Evolutionary conservation across 2,113 vertebrate genomes (phyloP), one percentile per base, ranked within the genome.

Genomic region (Macquaria ambigua): DNA sequence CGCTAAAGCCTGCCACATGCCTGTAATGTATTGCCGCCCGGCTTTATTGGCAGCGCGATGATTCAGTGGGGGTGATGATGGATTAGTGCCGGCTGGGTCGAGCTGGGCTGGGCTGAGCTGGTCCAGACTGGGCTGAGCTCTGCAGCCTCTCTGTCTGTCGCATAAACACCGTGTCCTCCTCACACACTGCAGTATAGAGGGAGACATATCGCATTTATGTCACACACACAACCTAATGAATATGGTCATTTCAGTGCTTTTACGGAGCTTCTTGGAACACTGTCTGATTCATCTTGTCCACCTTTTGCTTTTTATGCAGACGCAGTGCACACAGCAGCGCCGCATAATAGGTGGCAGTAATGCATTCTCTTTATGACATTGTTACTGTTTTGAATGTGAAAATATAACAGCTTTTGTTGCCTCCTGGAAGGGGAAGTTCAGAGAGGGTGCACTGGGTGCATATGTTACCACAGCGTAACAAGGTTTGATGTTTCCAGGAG

Each of bases 61-160:
- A 95, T 96, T 95, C 94, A 93, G 93, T 93, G 80, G 84, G 90
- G 93, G 93, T 84, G 93, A 95, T 95, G 95, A 96, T 95, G 94
- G 95, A 96, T 95, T 93, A 90, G 94, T 74, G 82, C 79, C 28
- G 90, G 91, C 89, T 82, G 83, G 89, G 89, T 83, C 81, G 81
- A 70, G 85, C 91, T 76, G 85, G 82, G 81, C 89, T 88, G 90
- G 86, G 90, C 88, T 84, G 89, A 64, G 84, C 78, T 71, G 85
- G 81, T 85, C 87, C 90, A 85, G 81, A 79, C 89, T 76, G 90
- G 90, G 89, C 79, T 90, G 92, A 88, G 87, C 92, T 92, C 88
- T 88, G 88, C 87, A 88, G 90, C 81, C 72, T 84, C 71, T 14
- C 84, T 90, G 77, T 85, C 84, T 94, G 93, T 90, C 84, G 84